Evolutionary conservation across 2,888 invertebrate genomes (phyloP), one percentile per base, ranked within the genome.

Genomic region (Ashinkailepas kermadecensis): DNA sequence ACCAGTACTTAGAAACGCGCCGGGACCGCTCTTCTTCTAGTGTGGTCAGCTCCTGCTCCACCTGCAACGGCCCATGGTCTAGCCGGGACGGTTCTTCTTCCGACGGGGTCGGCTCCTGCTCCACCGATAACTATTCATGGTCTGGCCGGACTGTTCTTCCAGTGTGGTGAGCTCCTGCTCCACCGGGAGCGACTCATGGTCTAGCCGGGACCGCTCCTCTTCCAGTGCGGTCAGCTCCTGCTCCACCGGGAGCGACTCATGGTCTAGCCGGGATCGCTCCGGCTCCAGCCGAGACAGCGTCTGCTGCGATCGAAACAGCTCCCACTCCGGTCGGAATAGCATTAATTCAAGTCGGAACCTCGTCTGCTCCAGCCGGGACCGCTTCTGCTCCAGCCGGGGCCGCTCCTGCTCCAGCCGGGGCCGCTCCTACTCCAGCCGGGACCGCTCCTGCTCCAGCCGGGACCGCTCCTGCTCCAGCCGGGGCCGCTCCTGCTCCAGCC

Each of bases 1-100:
- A 84, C 87, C 87, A 85, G 86, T 87, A 13, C 87, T 87, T 84
- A 80, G 25, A 7, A 39, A 59, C 65, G 59, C 0, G 11, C n/a
- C n/a, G 39, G 12, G 57, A 67, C 21, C 18, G 21, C n/a, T n/a
- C n/a, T n/a, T n/a, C n/a, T n/a, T n/a, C n/a, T n/a, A n/a, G n/a
- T n/a, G n/a, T n/a, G n/a, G n/a, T n/a, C n/a, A 2, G 25, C 54
- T 11, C 13, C 13, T 18, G 25, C 74, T 18, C 13, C 54, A 18
- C 13, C 74, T 82, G 39, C 39, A 13, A 67, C 78, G 39, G 39
- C 39, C 39, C 39, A 1, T 39, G 39, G 2, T 39, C 39, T 4
- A 39, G 39, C 39, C 39, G 39, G 39, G 39, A 4, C 39, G 2
- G 39, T 4, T 39, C 39, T 4, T 39, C 2, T 4, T 39, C 39